phyloP scores from a whole-genome alignment of 2,797 vertebrate genomes.

The Distichodus sexfasciatus region DNA sequence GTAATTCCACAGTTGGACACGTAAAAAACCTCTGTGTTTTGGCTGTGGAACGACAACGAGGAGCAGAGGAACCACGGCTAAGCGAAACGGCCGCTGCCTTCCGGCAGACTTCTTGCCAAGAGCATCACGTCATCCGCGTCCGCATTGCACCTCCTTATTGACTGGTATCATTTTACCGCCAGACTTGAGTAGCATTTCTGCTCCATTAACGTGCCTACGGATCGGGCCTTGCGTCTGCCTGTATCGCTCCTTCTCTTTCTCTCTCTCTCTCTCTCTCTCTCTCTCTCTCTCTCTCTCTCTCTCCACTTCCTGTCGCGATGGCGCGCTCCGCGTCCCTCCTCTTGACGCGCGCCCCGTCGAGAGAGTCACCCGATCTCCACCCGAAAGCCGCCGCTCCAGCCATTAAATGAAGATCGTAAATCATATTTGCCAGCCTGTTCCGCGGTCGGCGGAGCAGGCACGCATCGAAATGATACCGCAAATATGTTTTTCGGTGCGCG shows the following conservation, averaged over 20 bases:
- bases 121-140: conserved; percentile 45
- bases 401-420: conserved; percentile 83
- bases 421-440: conserved; percentile 73
- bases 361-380: conserved; percentile 79
- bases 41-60: background rate
- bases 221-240: conserved; percentile 70
- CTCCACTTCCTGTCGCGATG: conserved; percentile 77
- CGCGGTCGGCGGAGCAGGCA: conserved; percentile 66
- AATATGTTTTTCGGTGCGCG: conserved; percentile 68
- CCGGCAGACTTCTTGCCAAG: conserved; percentile 6
- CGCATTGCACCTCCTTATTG: conserved; percentile 59
- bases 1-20: background rate
- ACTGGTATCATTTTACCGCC: conserved; percentile 76
- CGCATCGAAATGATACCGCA: conserved; percentile 76
- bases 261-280: conserved; percentile 53
- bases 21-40: conserved; percentile 8
- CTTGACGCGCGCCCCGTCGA: conserved; percentile 76
- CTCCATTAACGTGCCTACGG: conserved; percentile 79
- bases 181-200: conserved; percentile 78
- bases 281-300: conserved; percentile 56
- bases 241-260: background rate
- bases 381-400: conserved; percentile 66
- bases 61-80: background rate
- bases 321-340: conserved; percentile 66
- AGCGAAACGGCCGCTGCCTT: conserved; percentile 1